Evolutionary conservation across 1,140 invertebrate genomes (phyloP).

Genomic region (Drosophila auraria): DNA sequence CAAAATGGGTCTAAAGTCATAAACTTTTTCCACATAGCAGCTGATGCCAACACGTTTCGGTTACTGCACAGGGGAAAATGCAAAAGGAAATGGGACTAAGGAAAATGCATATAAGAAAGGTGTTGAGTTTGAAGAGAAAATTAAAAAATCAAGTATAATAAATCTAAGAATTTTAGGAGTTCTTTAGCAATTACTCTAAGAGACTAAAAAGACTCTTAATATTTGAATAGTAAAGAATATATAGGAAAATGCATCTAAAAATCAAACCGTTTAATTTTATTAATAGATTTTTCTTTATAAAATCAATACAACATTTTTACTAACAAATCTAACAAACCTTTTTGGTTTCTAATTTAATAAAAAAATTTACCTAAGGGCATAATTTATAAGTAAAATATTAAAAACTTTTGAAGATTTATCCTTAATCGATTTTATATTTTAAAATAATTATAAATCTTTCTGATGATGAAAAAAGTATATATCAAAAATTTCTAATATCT

Average conservation of each 20-base stretch:
- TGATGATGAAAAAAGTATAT: neutral
- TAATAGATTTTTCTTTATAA: too few species aligned
- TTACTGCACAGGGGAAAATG: slow-evolving; percentile 13
- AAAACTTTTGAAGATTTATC: too few species aligned
- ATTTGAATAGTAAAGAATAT: too few species aligned
- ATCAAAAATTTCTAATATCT: too few species aligned
- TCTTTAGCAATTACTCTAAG: neutral
- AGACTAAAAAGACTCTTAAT: neutral
- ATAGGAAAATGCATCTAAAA: too few species aligned
- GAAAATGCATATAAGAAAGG: neutral
- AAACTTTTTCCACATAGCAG: slow-evolving; percentile 79
- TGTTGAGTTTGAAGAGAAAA: too few species aligned
- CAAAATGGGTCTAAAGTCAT: slow-evolving; percentile 83
- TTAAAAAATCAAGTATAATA: neutral
- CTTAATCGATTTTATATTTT: neutral
- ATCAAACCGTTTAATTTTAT: too few species aligned
- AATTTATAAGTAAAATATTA: too few species aligned
- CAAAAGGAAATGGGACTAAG: neutral
- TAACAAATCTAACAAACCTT: too few species aligned
- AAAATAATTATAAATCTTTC: neutral
- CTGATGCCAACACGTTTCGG: slow-evolving; percentile 71
- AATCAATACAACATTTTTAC: too few species aligned
- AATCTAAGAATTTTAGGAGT: neutral
- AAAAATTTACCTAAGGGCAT: too few species aligned
- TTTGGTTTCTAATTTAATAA: too few species aligned